Percentiles rank a stretch among this genome's conserved stretches.
These are phyloP conservation scores for Drosophila lutescens DNA, from an alignment of 2,888 invertebrate genomes.

Conservation along the genomic window DNA sequence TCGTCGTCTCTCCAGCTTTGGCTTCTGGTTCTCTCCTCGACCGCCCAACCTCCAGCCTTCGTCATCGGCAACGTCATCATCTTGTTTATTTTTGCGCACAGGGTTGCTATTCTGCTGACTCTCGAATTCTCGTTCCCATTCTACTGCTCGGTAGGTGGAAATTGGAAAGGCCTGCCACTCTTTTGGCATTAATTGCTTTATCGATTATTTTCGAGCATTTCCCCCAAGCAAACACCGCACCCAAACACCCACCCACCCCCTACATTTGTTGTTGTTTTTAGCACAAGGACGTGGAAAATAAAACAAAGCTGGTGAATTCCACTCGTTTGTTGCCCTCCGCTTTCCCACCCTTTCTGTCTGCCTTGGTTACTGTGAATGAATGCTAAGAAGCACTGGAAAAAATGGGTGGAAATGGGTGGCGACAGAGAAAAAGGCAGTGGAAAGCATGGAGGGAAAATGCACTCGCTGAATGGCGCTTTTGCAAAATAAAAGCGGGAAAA, in stretches of 20 bases:
- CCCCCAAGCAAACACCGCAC: conserved; percentile 21
- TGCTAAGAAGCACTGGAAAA: conserved; percentile 19
- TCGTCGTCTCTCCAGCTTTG: conserved; percentile 12
- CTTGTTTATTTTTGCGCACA: conserved; percentile 65
- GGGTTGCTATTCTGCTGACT: conserved; percentile 52
- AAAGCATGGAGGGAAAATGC: conserved; percentile 47
- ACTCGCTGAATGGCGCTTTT: conserved; percentile 52
- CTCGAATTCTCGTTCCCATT: conserved; percentile 7
- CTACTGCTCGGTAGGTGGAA: conserved; percentile 31
- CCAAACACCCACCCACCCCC: conserved; percentile 4
- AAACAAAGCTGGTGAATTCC: conserved; percentile 34
- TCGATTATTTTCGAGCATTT: conserved; percentile 70
- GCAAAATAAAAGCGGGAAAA: conserved; percentile 27
- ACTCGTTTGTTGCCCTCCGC: conserved; percentile 26
- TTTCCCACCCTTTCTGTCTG: conserved; percentile 23
- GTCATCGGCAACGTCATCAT: conserved; percentile 18
- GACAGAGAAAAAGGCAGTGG: conserved; percentile 29
- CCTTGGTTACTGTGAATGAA: conserved; percentile 38
- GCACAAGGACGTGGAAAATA: conserved; percentile 74
- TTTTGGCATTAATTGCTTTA: conserved; percentile 81
- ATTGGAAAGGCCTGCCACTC: conserved; percentile 59
- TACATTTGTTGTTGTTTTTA: conserved; percentile 54
- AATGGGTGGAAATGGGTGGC: neutral
- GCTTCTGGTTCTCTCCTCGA: conserved; percentile 12
- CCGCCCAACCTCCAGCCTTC: neutral